phyloP scores from a whole-genome alignment of 2,888 invertebrate species.

The Lasioglossum marginatum region DNA sequence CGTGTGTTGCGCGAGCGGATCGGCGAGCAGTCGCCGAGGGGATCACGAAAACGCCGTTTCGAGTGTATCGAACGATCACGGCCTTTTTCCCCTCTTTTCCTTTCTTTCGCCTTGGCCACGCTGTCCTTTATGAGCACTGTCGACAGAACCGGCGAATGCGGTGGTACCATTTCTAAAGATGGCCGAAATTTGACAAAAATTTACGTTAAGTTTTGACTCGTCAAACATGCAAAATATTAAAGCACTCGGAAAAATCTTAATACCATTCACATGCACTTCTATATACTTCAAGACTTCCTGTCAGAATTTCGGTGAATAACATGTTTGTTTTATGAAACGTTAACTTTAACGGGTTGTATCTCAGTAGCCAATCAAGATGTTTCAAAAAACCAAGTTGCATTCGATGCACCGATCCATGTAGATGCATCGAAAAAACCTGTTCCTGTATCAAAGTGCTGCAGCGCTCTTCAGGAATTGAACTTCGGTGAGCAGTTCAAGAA shows the following conservation, averaged over 20 bases:
- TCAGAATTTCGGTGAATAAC: neutral
- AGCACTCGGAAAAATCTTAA: neutral
- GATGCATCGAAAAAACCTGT: neutral
- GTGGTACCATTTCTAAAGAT: neutral
- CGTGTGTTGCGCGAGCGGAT: slow-evolving; percentile 50
- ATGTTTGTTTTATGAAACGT: neutral
- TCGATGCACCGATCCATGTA: neutral
- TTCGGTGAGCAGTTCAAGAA: neutral
- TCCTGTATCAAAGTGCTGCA: neutral
- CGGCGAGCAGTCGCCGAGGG: slow-evolving; percentile 24
- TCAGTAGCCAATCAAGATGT: neutral
- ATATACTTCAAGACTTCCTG: neutral
- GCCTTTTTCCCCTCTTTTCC: slow-evolving; percentile 11
- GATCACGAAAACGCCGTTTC: slow-evolving; percentile 52
- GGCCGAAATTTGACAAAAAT: neutral
- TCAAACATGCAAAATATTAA: neutral
- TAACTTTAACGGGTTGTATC: neutral
- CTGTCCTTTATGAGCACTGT: slow-evolving; percentile 44
- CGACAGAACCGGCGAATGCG: neutral
- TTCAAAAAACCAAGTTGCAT: neutral
- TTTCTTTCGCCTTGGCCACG: neutral
- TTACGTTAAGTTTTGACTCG: neutral
- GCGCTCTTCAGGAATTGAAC: neutral
- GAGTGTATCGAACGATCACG: slow-evolving; percentile 56
- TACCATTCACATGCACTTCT: too few species aligned